Conservation (phyloP, 64 coral and sea anemone genomes). For the Astreopora myriophthalma region DNA sequence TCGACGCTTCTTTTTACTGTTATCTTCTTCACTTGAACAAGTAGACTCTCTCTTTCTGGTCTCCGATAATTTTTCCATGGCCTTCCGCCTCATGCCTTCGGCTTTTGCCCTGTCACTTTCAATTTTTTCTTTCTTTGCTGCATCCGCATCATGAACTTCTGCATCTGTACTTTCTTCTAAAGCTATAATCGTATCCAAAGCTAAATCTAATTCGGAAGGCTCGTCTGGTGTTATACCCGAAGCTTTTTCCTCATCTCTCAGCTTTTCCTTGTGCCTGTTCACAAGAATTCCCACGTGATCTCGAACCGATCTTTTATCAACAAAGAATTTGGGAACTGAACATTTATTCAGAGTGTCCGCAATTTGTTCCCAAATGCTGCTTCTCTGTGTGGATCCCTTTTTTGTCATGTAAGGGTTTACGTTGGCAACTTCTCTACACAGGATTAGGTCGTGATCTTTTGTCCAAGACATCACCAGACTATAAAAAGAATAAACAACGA, state of each 20-base stretch:
- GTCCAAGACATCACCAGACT: not conserved
- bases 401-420: not conserved
- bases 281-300: constrained; percentile 36
- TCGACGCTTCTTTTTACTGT: not conserved
- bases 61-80: constrained; percentile 33
- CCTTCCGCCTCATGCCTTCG: constrained; percentile 3
- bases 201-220: constrained; percentile 9
- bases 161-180: constrained; percentile 29
- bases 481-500: not conserved
- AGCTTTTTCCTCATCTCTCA: constrained; percentile 38
- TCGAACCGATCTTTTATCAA: constrained; percentile 43
- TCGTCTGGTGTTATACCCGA: constrained; percentile 41
- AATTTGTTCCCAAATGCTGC: constrained; percentile 20
- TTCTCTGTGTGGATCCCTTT: constrained; percentile 42
- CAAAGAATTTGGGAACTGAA: not conserved
- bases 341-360: constrained; percentile 29
- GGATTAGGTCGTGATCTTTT: not conserved
- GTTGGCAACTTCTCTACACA: not conserved
- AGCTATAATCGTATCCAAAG: constrained; percentile 31
- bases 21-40: not conserved
- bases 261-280: constrained; percentile 26
- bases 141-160: not conserved
- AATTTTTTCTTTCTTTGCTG: not conserved
- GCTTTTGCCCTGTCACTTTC: constrained; percentile 29
- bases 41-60: constrained; percentile 6